Evolutionary conservation across 2,113 vertebrate genomes (phyloP).

Genomic region (Sterrhoptilus dennistouni): DNA sequence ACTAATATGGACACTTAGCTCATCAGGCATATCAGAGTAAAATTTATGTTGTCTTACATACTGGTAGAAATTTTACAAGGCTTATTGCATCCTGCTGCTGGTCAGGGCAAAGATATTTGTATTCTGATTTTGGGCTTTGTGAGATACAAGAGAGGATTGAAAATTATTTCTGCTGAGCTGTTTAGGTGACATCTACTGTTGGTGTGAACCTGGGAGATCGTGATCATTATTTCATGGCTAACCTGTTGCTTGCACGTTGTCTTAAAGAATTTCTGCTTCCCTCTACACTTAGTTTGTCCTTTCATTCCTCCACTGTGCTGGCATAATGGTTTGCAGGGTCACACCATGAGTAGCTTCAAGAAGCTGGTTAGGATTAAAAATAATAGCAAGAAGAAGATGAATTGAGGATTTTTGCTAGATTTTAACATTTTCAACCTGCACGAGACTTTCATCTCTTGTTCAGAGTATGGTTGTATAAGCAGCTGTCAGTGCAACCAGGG

Average conservation of each 20-base stretch:
- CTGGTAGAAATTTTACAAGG: not conserved
- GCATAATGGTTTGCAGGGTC: not conserved
- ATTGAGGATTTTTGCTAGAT: not conserved
- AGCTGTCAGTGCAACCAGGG: fast-evolving
- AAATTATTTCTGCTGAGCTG: not conserved
- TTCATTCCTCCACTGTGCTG: not conserved
- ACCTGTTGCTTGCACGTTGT: not conserved
- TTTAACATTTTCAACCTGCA: not conserved
- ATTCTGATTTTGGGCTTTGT: not conserved
- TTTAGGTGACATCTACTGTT: not conserved
- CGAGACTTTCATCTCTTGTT: not conserved
- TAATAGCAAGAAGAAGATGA: not conserved
- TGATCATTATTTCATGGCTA: not conserved
- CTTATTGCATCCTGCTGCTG: not conserved
- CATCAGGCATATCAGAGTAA: not conserved
- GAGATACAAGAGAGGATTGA: not conserved
- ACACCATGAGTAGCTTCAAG: not conserved
- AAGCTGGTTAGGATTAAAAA: not conserved
- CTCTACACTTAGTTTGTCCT: not conserved
- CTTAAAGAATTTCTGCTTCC: not conserved
- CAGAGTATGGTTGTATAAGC: not conserved
- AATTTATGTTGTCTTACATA: not conserved
- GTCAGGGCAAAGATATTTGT: not conserved
- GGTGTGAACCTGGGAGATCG: not conserved
- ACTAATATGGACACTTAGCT: not conserved